Evolutionary conservation across 2,113 vertebrate species (phyloP).

Genomic region (Zosterops lateralis): DNA sequence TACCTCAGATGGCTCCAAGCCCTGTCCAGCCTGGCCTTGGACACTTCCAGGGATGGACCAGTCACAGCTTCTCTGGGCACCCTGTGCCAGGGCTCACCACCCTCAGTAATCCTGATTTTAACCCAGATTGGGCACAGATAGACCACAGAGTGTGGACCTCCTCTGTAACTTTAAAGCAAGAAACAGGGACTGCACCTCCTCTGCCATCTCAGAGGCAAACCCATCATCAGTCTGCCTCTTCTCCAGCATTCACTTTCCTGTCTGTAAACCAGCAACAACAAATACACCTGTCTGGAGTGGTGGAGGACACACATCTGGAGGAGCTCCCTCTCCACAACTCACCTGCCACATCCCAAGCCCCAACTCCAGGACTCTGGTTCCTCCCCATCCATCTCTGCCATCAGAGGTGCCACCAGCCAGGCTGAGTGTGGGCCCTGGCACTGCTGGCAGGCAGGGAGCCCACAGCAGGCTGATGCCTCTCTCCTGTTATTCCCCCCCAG

Average conservation of each 20-base stretch:
- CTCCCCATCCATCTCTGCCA: background rate
- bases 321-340: background rate
- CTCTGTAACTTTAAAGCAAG: background rate
- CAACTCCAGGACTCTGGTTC: background rate
- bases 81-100: accelerated
- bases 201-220: background rate
- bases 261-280: background rate
- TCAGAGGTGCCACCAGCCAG: background rate
- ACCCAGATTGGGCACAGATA: background rate
- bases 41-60: background rate
- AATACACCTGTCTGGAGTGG: background rate
- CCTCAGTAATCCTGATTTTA: background rate
- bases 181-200: background rate
- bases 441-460: background rate
- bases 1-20: accelerated
- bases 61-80: background rate
- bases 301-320: accelerated
- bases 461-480: accelerated
- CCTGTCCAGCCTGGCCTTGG: accelerated
- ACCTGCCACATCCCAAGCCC: background rate
- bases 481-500: background rate
- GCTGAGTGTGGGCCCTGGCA: background rate
- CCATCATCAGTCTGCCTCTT: background rate
- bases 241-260: background rate
- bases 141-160: background rate